Evolutionary conservation across 1,140 invertebrate species (phyloP).

Genomic region (Colletes gigas): DNA sequence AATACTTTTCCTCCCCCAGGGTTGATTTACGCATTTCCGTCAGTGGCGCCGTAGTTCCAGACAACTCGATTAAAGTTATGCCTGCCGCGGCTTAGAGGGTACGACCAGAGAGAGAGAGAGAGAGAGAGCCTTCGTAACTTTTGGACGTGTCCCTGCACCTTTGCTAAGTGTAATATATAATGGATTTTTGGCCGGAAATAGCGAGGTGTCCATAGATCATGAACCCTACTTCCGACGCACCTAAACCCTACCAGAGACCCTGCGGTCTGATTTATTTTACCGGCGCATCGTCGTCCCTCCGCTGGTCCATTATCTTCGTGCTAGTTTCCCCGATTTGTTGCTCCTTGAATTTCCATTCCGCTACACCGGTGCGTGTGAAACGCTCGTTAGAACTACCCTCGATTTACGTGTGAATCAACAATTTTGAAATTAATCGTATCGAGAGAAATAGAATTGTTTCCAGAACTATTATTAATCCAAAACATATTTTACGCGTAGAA

Average conservation of each 20-base stretch:
- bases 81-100: constrained; percentile 47
- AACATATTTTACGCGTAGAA: too few relatives aligned
- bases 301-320: constrained; percentile 71
- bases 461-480: too few relatives aligned
- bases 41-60: constrained; percentile 49
- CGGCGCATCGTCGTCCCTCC: constrained; percentile 60
- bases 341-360: constrained; percentile 65
- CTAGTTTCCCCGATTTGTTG: constrained; percentile 68
- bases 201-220: constrained; percentile 76
- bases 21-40: constrained; percentile 64
- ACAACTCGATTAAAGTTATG: constrained; percentile 74
- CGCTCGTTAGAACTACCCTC: constrained; percentile 27
- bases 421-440: too few relatives aligned
- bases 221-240: constrained; percentile 74
- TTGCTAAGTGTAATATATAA: constrained; percentile 76
- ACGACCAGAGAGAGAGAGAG: constrained; percentile 10
- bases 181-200: constrained; percentile 77
- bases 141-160: constrained; percentile 60
- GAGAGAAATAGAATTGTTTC: too few relatives aligned
- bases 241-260: constrained; percentile 67
- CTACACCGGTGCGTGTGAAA: constrained; percentile 22
- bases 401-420: too few relatives aligned
- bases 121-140: constrained; percentile 57
- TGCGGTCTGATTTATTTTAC: constrained; percentile 76
- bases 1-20: constrained; percentile 42